Percentiles rank a stretch among this genome's conserved stretches.
phyloP scores from a whole-genome alignment of 2,797 vertebrate species.

The Petrocephalus schoutedeni region DNA sequence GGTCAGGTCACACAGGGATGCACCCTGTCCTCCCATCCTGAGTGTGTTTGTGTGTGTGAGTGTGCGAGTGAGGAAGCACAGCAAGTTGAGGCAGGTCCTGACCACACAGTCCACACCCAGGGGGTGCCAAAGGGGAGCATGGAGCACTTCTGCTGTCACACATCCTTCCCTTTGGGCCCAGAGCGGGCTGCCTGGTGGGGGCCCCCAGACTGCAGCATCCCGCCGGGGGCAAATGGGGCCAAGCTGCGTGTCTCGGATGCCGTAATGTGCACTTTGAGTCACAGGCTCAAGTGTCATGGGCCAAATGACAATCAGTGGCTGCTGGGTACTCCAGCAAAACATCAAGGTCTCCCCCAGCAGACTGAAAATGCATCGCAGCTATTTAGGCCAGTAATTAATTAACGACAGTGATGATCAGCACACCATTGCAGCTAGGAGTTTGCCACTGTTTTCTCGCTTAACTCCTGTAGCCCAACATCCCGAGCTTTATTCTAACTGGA shows the following conservation, averaged over 20 bases:
- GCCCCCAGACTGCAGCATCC: background rate
- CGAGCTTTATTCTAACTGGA: background rate
- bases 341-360: background rate
- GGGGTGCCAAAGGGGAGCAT: background rate
- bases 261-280: background rate
- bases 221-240: background rate
- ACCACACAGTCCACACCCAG: background rate
- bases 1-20: background rate
- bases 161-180: background rate
- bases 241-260: background rate
- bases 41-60: background rate
- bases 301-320: background rate
- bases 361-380: background rate
- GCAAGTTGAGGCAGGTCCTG: background rate
- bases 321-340: background rate
- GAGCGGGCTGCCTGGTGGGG: background rate
- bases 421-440: background rate
- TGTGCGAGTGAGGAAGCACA: background rate
- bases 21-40: background rate
- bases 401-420: background rate
- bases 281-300: background rate
- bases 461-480: background rate
- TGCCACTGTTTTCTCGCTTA: background rate
- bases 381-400: slow-evolving; percentile 6
- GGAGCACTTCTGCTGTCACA: background rate